Evolutionary conservation across 2,888 invertebrate genomes (phyloP).

Genomic region (Strigamia crassipes): DNA sequence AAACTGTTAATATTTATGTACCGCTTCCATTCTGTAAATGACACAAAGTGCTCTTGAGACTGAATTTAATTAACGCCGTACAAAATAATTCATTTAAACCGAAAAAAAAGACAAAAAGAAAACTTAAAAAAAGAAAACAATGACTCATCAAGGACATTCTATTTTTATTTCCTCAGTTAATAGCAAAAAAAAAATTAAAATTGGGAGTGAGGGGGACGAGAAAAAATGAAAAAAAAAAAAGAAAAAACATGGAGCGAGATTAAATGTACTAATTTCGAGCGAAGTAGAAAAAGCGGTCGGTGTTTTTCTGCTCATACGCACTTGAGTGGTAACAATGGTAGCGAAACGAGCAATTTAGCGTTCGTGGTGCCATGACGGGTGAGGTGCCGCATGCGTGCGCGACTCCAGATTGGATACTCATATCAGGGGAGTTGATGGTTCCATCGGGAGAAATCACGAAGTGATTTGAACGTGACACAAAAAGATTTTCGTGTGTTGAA

Average conservation of each 20-base stretch:
- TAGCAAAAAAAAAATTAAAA: neutral
- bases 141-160: conserved; percentile 27
- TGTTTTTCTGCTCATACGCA: conserved; percentile 14
- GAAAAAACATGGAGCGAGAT: conserved; percentile 5
- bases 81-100: conserved; percentile 26
- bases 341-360: conserved; percentile 36
- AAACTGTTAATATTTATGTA: neutral
- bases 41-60: conserved; percentile 4
- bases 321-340: conserved; percentile 33
- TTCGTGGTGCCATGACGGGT: conserved; percentile 23
- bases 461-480: conserved; percentile 42
- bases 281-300: neutral
- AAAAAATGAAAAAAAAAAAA: neutral
- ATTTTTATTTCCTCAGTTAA: conserved; percentile 7
- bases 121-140: neutral
- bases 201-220: neutral
- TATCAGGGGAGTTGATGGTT: conserved; percentile 41
- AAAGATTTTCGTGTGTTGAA: conserved; percentile 9
- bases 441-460: conserved; percentile 36
- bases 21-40: neutral
- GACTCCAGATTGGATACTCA: conserved; percentile 27
- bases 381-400: conserved; percentile 37
- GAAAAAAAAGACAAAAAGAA: neutral
- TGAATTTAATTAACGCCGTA: conserved; percentile 22
- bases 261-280: conserved; percentile 25